phyloP scores from a whole-genome alignment of 2,113 vertebrate genomes.

The Myotis brandtii region DNA sequence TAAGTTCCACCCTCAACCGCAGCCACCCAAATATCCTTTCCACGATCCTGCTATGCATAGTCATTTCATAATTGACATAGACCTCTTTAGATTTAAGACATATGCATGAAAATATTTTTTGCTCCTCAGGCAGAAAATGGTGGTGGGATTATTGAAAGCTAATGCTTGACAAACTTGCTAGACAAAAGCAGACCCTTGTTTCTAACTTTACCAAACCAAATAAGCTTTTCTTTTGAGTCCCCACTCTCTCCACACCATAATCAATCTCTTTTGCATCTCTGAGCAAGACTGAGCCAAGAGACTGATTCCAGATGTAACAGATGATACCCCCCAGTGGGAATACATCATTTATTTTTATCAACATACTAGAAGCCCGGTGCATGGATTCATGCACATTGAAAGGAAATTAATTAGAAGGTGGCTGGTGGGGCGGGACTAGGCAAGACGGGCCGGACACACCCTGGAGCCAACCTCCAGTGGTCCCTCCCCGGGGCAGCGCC shows the following conservation, averaged over 20 bases:
- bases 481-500: no score
- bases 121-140: conserved; percentile 43
- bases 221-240: not conserved
- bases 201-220: conserved; percentile 48
- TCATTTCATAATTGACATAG: not conserved
- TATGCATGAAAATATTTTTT: conserved; percentile 16
- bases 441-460: no score
- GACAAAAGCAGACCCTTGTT: not conserved
- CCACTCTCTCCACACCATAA: not conserved
- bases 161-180: conserved; percentile 7
- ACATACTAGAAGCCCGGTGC: not conserved
- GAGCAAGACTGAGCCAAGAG: conserved; percentile 49
- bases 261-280: conserved; percentile 22
- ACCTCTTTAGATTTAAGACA: conserved; percentile 49
- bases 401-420: no score
- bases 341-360: conserved; percentile 47
- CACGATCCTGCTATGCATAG: not conserved
- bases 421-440: no score
- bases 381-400: no score
- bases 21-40: conserved; percentile 4
- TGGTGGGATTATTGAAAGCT: conserved; percentile 34
- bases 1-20: not conserved
- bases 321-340: not conserved
- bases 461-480: no score
- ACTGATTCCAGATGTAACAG: conserved; percentile 33